Evolutionary conservation across 2,113 vertebrate genomes (phyloP).

Genomic region (Loxodonta africana): DNA sequence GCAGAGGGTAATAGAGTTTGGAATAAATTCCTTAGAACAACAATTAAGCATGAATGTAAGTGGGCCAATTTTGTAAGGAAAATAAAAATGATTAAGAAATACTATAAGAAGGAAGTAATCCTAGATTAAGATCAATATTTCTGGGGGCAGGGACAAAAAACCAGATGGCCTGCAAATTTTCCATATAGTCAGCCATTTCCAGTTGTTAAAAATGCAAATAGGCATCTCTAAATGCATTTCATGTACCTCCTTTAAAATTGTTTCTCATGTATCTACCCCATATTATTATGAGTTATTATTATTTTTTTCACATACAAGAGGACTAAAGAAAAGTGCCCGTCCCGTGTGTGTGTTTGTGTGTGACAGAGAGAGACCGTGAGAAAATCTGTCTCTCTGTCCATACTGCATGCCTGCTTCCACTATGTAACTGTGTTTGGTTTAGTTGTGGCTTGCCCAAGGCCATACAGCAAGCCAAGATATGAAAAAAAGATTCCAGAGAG

Average conservation of each 20-base stretch:
- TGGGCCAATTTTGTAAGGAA: conserved; percentile 17
- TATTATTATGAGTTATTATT: too few species aligned
- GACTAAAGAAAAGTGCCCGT: background rate
- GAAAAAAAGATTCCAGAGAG: background rate
- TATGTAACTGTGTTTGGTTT: background rate
- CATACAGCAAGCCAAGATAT: background rate
- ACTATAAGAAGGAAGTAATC: background rate
- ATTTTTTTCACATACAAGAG: background rate
- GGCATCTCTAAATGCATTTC: conserved; percentile 21
- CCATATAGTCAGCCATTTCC: background rate
- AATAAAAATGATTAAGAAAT: conserved; percentile 43
- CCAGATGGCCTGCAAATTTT: background rate
- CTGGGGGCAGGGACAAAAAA: background rate
- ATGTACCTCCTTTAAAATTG: background rate
- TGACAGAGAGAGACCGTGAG: background rate
- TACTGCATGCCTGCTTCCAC: background rate
- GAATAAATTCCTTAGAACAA: conserved; percentile 45
- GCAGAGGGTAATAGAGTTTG: background rate
- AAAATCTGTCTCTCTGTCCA: background rate
- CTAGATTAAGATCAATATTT: conserved; percentile 42
- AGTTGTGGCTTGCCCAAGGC: background rate
- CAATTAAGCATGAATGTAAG: conserved; percentile 40
- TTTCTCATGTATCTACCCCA: background rate
- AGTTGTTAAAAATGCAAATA: background rate
- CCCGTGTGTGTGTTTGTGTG: background rate